Conservation (phyloP, 2,888 invertebrate species). For the Philopedon plagiatum region DNA sequence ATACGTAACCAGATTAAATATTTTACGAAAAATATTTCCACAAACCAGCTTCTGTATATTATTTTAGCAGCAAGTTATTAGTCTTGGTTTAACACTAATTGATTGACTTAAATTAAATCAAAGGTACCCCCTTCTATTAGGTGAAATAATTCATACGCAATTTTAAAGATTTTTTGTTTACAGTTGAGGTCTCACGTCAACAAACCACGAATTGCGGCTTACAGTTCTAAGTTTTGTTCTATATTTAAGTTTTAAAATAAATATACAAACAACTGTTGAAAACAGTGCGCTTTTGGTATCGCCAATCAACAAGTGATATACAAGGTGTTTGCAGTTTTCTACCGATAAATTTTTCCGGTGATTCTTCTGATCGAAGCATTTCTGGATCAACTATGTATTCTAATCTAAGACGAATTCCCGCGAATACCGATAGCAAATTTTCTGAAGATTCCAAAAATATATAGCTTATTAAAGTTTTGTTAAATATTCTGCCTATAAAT, state of each 20-base stretch:
- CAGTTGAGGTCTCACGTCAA: background rate
- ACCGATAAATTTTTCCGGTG: background rate
- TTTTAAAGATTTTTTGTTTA: background rate
- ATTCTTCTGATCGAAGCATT: too few relatives aligned
- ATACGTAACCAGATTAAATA: conserved; percentile 29
- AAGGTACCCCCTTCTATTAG: background rate
- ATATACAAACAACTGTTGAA: conserved; percentile 4
- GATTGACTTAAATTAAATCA: background rate
- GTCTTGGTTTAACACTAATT: background rate
- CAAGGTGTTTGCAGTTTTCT: background rate
- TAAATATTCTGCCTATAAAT: too few relatives aligned
- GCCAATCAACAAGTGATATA: conserved; percentile 35
- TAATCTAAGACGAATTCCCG: too few relatives aligned
- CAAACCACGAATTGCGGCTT: background rate
- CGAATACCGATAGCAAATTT: too few relatives aligned
- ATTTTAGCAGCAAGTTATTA: background rate
- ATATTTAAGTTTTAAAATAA: background rate
- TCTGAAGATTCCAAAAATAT: too few relatives aligned
- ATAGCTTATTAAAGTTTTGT: too few relatives aligned
- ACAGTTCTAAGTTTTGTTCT: background rate
- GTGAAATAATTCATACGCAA: background rate
- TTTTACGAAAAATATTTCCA: background rate
- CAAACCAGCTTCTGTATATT: background rate
- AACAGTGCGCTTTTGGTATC: background rate
- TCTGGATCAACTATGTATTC: too few relatives aligned